phyloP scores from a whole-genome alignment of 2,113 vertebrate species.

The Actenoides lindsayi region DNA sequence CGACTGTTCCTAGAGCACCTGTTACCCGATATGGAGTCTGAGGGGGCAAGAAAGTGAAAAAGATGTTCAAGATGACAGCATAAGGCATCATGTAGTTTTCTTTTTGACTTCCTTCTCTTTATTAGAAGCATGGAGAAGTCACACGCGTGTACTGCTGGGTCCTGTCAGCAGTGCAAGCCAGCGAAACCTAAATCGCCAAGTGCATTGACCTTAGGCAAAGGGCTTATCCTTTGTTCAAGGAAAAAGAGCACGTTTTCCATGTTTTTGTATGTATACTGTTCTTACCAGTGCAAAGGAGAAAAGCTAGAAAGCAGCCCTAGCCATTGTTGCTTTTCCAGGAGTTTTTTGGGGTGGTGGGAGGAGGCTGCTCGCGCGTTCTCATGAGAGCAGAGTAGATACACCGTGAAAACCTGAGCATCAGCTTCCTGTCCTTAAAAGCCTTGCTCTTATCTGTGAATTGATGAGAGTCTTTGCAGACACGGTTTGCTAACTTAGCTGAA shows the following conservation, averaged over 20 bases:
- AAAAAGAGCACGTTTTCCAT: not conserved
- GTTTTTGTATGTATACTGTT: not conserved
- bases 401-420: not conserved
- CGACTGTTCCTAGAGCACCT: fast-evolving
- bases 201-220: not conserved
- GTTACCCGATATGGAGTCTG: not conserved
- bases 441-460: not conserved
- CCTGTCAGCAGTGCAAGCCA: not conserved
- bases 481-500: not conserved
- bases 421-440: not conserved
- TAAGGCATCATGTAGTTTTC: not conserved
- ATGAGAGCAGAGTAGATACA: not conserved
- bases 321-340: not conserved
- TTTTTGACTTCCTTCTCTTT: not conserved
- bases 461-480: not conserved
- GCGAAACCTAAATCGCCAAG: not conserved
- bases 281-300: not conserved
- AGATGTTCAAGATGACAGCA: not conserved
- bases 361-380: not conserved
- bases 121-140: not conserved
- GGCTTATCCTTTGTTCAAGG: not conserved
- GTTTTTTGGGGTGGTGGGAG: not conserved
- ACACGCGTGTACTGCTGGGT: not conserved
- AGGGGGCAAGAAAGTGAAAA: not conserved
- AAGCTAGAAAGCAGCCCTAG: not conserved